phyloP scores from a whole-genome alignment of 1,140 invertebrate species.

The Xylocopa sonorina region DNA sequence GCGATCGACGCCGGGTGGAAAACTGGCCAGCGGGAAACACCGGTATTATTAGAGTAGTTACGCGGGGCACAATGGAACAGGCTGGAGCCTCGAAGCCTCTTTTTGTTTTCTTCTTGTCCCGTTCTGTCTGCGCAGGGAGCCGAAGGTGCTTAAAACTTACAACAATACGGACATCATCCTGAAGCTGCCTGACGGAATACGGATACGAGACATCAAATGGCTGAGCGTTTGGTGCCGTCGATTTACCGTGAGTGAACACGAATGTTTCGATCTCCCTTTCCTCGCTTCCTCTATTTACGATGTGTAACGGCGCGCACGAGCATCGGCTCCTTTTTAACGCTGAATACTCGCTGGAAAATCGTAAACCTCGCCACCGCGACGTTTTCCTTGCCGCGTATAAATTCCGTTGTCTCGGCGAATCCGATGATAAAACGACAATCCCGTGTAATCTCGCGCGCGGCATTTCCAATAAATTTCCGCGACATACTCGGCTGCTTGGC shows the following conservation, averaged over 20 bases:
- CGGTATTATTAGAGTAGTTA: slow-evolving; percentile 14
- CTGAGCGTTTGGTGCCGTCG: slow-evolving; percentile 94
- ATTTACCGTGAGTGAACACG: slow-evolving; percentile 89
- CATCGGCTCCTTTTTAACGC: too few species aligned
- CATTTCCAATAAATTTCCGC: slow-evolving; percentile 51
- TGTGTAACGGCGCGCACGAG: rapidly evolving
- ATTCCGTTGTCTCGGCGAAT: slow-evolving; percentile 9
- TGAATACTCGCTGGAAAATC: background rate
- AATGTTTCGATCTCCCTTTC: background rate
- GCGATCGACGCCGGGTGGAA: background rate
- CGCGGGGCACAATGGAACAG: background rate
- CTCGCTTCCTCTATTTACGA: background rate
- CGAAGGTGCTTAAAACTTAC: slow-evolving; percentile 88
- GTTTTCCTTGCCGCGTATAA: background rate
- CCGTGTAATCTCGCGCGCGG: slow-evolving; percentile 30
- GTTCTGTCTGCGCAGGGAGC: slow-evolving; percentile 84
- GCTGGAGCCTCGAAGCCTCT: background rate
- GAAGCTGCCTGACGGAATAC: slow-evolving; percentile 90
- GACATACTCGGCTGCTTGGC: background rate
- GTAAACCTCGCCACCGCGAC: background rate
- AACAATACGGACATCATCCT: slow-evolving; percentile 91
- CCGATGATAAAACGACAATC: slow-evolving; percentile 34
- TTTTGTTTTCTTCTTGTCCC: background rate
- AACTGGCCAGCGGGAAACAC: background rate
- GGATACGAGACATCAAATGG: slow-evolving; percentile 93